Base-by-base conservation (phyloP, 1,140 invertebrate genomes). In the Paralvinella palmiformis region DNA sequence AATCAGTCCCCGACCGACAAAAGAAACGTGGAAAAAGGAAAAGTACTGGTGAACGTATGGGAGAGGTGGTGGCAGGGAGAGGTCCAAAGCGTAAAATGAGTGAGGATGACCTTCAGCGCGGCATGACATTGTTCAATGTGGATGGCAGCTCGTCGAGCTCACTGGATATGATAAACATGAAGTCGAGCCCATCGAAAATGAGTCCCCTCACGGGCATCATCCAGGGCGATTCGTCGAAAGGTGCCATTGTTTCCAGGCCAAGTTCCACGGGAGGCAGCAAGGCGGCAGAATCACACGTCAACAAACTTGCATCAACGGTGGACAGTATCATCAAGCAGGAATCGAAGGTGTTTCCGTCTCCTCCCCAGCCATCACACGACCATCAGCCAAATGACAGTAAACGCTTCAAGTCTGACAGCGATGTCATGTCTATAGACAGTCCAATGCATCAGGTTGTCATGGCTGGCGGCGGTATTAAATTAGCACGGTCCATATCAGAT, bases 81-180 rank as follows among this genome's bases (percentile, higher is more conserved):
- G 32, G 78, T 67, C 79, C 81, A 6, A 81, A 81, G 59, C 73
- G 76, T 45, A 75, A 77, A 63, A n/a, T 71, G 29, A 69, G 70
- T 53, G 75, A 76, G 62, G 76, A 78, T 58, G 73, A 74, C 41
- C 59, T 59, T 32, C 17, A 27, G 22, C 17, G 27, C 35, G 62
- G 64, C 22, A 57, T 17, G 27, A 24, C 7, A 57, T 31, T 27
- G 55, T 31, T 32, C 27, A 10, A 20, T 57, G 27, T 35, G 55
- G 33, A 29, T 32, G 33, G 20, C 50, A 29, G 52, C 29, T 58
- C 59, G 13, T 27, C 41, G 3, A 24, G 35, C 41, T 27, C 36
- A 17, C 20, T 41, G 20, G 44, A 31, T 52, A 41, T 17, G 17
- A 44, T 27, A 29, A 22, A 32, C 55, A 57, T 17, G 24, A 57